Base-by-base conservation (phyloP, 2,113 vertebrate genomes). In the Tachycineta bicolor region DNA sequence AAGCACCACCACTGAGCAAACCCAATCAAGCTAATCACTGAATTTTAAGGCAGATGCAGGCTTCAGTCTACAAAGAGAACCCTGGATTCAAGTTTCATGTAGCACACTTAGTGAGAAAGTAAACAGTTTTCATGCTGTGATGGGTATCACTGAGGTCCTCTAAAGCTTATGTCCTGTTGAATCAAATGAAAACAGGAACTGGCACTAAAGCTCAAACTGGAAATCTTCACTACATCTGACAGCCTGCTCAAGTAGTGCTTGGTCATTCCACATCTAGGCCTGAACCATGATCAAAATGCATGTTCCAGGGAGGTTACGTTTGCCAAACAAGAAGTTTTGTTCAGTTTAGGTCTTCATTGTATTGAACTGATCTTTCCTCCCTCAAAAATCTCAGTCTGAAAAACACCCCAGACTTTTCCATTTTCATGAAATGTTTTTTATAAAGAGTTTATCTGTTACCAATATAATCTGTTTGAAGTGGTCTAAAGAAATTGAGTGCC, bases 351-450 rank as follows among this genome's bases (percentile, higher is more conserved):
- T 41, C 34, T 64, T 80, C 1, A 7, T 41, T 67, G 53, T 73
- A 52, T 34, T 52, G 39, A 91, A 73, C 24, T 49, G 18, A 60
- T 17, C 41, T 86, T 87, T 87, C 28, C 31, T 74, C 16, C 50
- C 26, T 69, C 68, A 73, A 64, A 95, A 83, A 56, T 64, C 5
- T 76, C 25, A 10, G 26, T 55, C 52, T 28, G 33, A n/a, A 53
- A 75, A 64, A n/a, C 12, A 2, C 0, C 14, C 5, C 3, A 29
- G 52, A 69, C 2, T 24, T 79, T 26, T 62, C 19, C 1, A 13
- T 59, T 90, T 82, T n/a, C 41, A 34, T 64, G 31, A n/a, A 31
- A 9, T 33, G 18, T 56, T 89, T 75, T 56, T 89, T 75, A 14
- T 46, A 10, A 34, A 47, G 18, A 53, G 7, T 87, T 74, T 37